A percentile compares a stretch with the other conserved stretches of the same genome.
Evolutionary conservation across 2,888 invertebrate genomes (phyloP).

Genomic region (Volucella zonaria): DNA sequence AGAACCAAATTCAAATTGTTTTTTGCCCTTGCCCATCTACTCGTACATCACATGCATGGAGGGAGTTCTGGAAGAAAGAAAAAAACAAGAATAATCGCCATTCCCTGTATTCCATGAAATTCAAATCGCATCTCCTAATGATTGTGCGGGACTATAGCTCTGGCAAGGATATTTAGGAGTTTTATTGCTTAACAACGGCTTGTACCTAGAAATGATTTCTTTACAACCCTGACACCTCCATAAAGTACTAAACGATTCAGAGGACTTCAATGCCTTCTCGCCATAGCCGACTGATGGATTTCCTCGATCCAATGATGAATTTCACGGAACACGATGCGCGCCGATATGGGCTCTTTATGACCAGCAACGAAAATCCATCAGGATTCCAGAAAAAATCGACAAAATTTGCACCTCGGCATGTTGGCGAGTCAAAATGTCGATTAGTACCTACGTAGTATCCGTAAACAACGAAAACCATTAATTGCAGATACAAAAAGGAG

Average conservation of each 20-base stretch:
- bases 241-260: constrained; percentile 73
- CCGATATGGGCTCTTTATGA: neutral
- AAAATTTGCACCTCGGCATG: constrained; percentile 50
- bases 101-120: constrained; percentile 45
- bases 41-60: neutral
- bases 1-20: constrained; percentile 50
- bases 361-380: no score
- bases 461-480: constrained; percentile 54
- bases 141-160: constrained; percentile 42
- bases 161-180: constrained; percentile 53
- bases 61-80: constrained; percentile 5
- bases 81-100: neutral
- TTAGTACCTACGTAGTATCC: constrained; percentile 22
- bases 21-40: constrained; percentile 17
- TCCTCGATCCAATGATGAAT: neutral
- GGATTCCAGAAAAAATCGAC: neutral
- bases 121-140: neutral
- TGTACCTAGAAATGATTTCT: constrained; percentile 68
- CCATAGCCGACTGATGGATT: neutral
- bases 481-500: constrained; percentile 38
- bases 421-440: constrained; percentile 46
- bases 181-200: constrained; percentile 61
- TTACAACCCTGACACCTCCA: constrained; percentile 70
- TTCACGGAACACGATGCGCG: neutral
- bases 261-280: constrained; percentile 49